These are phyloP conservation scores for Heliothis peltigera DNA, from an alignment of 2,888 invertebrate species.

Conservation along the genomic window DNA sequence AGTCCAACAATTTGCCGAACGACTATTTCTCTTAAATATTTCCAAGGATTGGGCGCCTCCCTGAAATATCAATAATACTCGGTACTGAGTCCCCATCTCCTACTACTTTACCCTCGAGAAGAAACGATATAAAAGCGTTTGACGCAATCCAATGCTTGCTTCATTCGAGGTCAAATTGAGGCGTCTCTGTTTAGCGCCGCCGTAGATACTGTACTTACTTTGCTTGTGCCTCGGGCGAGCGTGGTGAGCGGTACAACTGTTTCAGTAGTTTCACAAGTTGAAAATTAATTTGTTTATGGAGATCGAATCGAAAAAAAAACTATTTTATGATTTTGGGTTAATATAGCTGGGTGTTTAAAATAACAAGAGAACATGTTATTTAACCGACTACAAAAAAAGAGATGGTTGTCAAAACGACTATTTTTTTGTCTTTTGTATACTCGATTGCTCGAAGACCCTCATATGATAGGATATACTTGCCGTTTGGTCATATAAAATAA, in stretches of 20 bases:
- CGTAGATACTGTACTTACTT: conserved; percentile 24
- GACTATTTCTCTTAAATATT: conserved; percentile 36
- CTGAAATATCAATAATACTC: conserved; percentile 48
- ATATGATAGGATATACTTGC: too few relatives aligned
- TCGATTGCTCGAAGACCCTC: too few relatives aligned
- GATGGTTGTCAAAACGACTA: too few relatives aligned
- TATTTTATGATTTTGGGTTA: too few relatives aligned
- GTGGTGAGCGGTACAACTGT: too few relatives aligned
- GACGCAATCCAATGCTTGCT: conserved; percentile 50
- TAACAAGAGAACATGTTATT: too few relatives aligned
- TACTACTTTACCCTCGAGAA: conserved; percentile 28
- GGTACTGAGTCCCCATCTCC: conserved; percentile 29
- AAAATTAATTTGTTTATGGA: conserved; percentile 17
- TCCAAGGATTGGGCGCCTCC: conserved; percentile 33
- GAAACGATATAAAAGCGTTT: conserved; percentile 47
- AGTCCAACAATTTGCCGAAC: conserved; percentile 1
- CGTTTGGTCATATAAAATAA: too few relatives aligned
- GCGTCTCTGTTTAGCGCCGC: conserved; percentile 44
- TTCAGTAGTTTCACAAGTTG: not conserved
- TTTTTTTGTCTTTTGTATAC: too few relatives aligned
- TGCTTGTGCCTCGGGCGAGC: not conserved
- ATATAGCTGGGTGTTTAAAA: too few relatives aligned
- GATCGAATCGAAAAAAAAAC: not conserved
- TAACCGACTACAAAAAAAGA: too few relatives aligned
- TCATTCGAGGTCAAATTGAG: conserved; percentile 21